Percentiles rank a stretch among this genome's conserved stretches.
These are phyloP conservation scores for Scomber japonicus DNA, from an alignment of 2,113 vertebrate species.

Conservation along the genomic window DNA sequence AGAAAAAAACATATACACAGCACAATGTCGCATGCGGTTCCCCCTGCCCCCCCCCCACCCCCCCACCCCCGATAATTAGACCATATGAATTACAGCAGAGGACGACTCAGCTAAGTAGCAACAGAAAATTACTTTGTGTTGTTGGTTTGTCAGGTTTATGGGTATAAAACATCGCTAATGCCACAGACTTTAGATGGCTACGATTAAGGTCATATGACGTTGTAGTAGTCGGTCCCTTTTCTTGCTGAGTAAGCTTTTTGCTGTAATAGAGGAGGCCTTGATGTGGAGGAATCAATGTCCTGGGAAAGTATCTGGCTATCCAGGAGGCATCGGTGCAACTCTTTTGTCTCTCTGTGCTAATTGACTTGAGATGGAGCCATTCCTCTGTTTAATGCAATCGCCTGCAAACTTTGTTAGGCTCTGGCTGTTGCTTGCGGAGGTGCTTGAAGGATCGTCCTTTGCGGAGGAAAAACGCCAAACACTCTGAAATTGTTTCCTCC, in stretches of 20 bases:
- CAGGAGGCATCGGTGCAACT: constrained; percentile 48
- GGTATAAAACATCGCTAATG: constrained; percentile 33
- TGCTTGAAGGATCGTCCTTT: constrained; percentile 42
- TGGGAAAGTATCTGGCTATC: constrained; percentile 55
- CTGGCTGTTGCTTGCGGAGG: constrained; percentile 7
- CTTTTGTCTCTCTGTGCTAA: constrained; percentile 51
- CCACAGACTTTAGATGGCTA: constrained; percentile 26
- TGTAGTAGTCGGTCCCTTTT: constrained; percentile 51
- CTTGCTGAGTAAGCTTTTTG: constrained; percentile 63
- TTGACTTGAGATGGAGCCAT: constrained; percentile 62
- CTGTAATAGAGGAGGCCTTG: constrained; percentile 53
- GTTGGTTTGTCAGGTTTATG: constrained; percentile 46
- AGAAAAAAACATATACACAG: constrained; percentile 12
- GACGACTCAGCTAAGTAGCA: constrained; percentile 24
- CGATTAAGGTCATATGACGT: constrained; percentile 54
- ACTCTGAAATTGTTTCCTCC: not conserved
- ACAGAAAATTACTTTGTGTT: constrained; percentile 33
- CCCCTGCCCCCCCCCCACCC: not conserved
- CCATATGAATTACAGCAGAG: constrained; percentile 51
- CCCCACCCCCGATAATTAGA: constrained; percentile 48
- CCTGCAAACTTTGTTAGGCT: constrained; percentile 38
- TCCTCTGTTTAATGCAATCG: constrained; percentile 59
- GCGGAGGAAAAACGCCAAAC: constrained; percentile 14
- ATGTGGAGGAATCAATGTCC: constrained; percentile 66
- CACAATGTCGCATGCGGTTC: constrained; percentile 39